A percentile compares a stretch with the other conserved stretches of the same genome.
These are phyloP conservation scores for Nemotelus pantherinus DNA, from an alignment of 2,888 invertebrate species.

Conservation along the genomic window DNA sequence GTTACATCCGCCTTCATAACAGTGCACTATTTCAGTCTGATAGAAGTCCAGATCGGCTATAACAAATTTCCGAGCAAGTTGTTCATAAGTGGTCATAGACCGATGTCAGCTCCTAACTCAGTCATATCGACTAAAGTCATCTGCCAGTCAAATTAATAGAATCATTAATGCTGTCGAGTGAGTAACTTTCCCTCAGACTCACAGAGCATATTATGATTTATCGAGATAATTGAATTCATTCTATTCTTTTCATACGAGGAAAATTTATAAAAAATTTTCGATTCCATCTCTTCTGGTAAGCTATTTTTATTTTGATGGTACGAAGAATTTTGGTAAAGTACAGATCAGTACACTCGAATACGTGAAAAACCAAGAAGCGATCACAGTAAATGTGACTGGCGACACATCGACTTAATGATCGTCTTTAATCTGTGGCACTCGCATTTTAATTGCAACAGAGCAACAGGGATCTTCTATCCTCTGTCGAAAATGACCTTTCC, in stretches of 20 bases:
- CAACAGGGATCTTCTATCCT: background rate
- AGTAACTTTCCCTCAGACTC: conserved; percentile 18
- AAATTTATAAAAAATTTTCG: background rate
- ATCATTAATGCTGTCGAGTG: background rate
- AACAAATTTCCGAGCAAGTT: background rate
- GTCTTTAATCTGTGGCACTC: conserved; percentile 37
- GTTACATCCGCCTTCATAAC: too few species aligned
- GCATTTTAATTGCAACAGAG: conserved; percentile 36
- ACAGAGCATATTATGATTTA: conserved; percentile 8
- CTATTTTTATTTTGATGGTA: background rate
- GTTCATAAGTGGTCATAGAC: conserved; percentile 10
- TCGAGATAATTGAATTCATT: conserved; percentile 28
- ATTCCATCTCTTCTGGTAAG: background rate
- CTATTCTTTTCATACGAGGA: background rate
- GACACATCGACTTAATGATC: conserved; percentile 24
- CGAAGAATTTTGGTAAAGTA: background rate
- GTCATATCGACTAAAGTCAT: too few species aligned
- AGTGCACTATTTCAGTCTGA: too few species aligned
- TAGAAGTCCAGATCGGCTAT: too few species aligned
- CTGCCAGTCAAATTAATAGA: background rate
- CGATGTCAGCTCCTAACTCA: too few species aligned
- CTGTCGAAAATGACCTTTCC: conserved; percentile 18
- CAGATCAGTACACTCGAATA: background rate
- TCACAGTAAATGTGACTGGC: conserved; percentile 23
- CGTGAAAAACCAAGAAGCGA: conserved; percentile 17